Evolutionary conservation across 2,797 vertebrate species (phyloP).

Genomic region (Lepilemur septentrionalis): DNA sequence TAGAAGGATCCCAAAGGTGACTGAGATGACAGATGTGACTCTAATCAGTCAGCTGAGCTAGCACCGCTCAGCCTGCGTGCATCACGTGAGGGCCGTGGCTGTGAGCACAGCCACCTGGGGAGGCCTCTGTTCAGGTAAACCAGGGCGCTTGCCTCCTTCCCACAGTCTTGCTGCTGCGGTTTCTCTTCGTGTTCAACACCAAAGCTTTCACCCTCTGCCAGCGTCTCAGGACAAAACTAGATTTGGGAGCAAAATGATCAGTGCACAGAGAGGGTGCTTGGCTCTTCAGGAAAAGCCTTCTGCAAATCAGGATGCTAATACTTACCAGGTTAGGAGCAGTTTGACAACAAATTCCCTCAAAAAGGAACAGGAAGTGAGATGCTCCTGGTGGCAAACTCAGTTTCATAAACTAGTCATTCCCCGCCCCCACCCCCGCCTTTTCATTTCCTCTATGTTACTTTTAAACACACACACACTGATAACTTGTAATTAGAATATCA

Average conservation of each 20-base stretch:
- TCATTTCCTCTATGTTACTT: background rate
- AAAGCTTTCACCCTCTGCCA: background rate
- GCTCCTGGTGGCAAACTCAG: background rate
- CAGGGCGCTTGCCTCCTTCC: background rate
- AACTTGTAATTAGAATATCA: background rate
- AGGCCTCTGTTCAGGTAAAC: background rate
- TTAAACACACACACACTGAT: background rate
- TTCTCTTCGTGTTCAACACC: background rate
- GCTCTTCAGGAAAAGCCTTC: background rate
- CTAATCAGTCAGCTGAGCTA: background rate
- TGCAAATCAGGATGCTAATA: background rate
- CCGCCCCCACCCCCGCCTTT: too few species aligned
- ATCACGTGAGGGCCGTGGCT: background rate
- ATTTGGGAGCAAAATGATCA: background rate
- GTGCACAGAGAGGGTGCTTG: background rate
- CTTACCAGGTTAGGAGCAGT: background rate
- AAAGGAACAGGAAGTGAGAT: background rate
- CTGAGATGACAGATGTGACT: background rate
- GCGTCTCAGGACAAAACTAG: background rate
- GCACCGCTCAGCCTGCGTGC: background rate
- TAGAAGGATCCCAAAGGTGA: background rate
- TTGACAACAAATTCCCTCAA: background rate
- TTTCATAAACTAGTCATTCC: background rate
- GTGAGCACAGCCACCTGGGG: too few species aligned
- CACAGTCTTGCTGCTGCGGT: background rate